Evolutionary conservation across 2,113 vertebrate species (phyloP).

Genomic region (zebrafish (Danio rerio)): DNA sequence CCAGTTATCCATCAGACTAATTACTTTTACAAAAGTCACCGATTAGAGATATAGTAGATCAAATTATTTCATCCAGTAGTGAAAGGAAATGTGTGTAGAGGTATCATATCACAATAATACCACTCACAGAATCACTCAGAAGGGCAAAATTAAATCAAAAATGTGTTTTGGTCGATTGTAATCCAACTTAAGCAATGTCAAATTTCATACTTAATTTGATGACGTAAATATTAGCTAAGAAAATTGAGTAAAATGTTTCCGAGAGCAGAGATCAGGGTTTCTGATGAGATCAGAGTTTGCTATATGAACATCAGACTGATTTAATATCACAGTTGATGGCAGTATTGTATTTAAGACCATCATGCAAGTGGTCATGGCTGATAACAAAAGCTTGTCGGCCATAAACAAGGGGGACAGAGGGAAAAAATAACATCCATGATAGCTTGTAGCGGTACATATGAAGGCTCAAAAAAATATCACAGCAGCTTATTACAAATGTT

Average conservation of each 20-base stretch:
- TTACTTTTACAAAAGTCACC: conserved; percentile 2
- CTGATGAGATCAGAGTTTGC: background rate
- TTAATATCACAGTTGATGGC: background rate
- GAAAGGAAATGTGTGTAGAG: background rate
- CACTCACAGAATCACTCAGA: background rate
- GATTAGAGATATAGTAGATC: background rate
- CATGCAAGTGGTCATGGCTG: background rate
- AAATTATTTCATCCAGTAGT: background rate
- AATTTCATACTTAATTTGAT: conserved; percentile 16
- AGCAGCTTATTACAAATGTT: too few relatives aligned
- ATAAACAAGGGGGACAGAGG: too few relatives aligned
- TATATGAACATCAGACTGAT: background rate
- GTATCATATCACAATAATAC: conserved; percentile 4
- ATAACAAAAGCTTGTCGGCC: too few relatives aligned
- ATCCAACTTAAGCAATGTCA: background rate
- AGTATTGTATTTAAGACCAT: background rate
- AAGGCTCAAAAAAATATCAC: too few relatives aligned
- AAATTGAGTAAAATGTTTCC: conserved; percentile 1
- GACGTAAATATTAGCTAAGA: background rate
- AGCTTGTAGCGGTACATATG: too few relatives aligned
- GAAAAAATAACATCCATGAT: too few relatives aligned
- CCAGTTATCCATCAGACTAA: conserved; percentile 8
- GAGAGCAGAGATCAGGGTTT: background rate
- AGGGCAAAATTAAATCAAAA: conserved; percentile 11
- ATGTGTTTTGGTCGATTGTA: background rate